These are phyloP conservation scores for Mimas tiliae DNA, from an alignment of 2,888 invertebrate species.

Conservation along the genomic window DNA sequence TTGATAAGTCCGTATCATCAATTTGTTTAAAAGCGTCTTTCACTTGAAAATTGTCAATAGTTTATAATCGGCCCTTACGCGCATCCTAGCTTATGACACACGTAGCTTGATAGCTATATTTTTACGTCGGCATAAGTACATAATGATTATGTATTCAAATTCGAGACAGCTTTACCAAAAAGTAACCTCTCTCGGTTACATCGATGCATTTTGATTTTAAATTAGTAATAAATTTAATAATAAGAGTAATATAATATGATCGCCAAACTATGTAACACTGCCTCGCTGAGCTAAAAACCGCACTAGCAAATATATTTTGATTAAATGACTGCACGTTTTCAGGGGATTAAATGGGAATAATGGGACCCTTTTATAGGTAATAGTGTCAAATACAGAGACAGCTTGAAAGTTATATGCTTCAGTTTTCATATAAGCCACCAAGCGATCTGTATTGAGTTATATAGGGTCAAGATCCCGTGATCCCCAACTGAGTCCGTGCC, in stretches of 20 bases:
- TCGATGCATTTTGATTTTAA: conserved; percentile 27
- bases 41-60: too few relatives aligned
- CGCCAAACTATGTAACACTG: conserved; percentile 21
- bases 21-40: too few relatives aligned
- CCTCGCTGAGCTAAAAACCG: conserved; percentile 2
- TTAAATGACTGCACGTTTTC: neutral
- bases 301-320: too few relatives aligned
- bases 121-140: conserved; percentile 14
- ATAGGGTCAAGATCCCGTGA: conserved; percentile 7
- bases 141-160: conserved; percentile 16
- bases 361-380: neutral
- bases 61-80: neutral
- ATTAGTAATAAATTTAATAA: conserved; percentile 7
- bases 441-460: conserved; percentile 11
- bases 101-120: neutral
- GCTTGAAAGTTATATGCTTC: conserved; percentile 18
- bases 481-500: neutral
- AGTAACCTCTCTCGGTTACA: conserved; percentile 24
- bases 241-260: conserved; percentile 15
- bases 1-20: too few relatives aligned
- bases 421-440: conserved; percentile 13
- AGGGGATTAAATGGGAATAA: neutral
- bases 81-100: conserved; percentile 2
- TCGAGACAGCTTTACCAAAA: conserved; percentile 28
- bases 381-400: neutral